Conservation (phyloP, 2,888 invertebrate genomes). For the Herminia tarsipennalis region DNA sequence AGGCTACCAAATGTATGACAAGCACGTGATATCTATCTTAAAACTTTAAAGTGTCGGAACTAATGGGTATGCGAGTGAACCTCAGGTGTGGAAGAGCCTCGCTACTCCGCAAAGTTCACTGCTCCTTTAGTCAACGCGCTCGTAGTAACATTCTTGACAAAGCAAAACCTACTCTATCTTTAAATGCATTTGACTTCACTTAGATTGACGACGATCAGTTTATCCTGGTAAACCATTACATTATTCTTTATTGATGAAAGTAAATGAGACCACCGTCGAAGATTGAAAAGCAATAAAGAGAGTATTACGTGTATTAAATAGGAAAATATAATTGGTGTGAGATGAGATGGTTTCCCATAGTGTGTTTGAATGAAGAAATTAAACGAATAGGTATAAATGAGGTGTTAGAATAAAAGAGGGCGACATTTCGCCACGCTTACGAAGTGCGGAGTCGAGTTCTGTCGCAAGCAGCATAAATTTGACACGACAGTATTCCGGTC, state of each 20-base stretch:
- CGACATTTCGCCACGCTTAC: conserved; percentile 56
- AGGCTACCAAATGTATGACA: conserved; percentile 55
- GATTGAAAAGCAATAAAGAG: conserved; percentile 44
- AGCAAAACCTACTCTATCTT: conserved; percentile 58
- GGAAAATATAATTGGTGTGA: conserved; percentile 21
- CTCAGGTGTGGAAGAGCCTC: conserved; percentile 75
- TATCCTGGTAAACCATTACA: conserved; percentile 61
- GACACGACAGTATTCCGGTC: conserved; percentile 63
- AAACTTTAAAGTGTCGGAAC: conserved; percentile 71
- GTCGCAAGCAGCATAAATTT: conserved; percentile 59
- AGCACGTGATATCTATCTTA: conserved; percentile 66
- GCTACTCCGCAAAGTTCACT: conserved; percentile 79
- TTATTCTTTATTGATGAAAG: conserved; percentile 58
- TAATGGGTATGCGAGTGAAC: conserved; percentile 78
- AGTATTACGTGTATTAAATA: conserved; percentile 28
- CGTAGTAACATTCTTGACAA: conserved; percentile 45
- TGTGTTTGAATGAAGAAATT: conserved; percentile 11
- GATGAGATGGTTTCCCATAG: conserved; percentile 14
- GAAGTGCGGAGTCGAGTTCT: conserved; percentile 50
- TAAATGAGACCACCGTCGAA: conserved; percentile 60
- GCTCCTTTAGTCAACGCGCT: conserved; percentile 67
- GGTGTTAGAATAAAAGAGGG: conserved; percentile 41
- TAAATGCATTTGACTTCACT: conserved; percentile 36
- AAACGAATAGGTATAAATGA: neutral
- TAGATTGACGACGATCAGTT: conserved; percentile 26